A percentile compares a stretch with the other conserved stretches of the same genome.
These are phyloP conservation scores for Dorcus hopei DNA, from an alignment of 2,888 invertebrate species.

Conservation along the genomic window DNA sequence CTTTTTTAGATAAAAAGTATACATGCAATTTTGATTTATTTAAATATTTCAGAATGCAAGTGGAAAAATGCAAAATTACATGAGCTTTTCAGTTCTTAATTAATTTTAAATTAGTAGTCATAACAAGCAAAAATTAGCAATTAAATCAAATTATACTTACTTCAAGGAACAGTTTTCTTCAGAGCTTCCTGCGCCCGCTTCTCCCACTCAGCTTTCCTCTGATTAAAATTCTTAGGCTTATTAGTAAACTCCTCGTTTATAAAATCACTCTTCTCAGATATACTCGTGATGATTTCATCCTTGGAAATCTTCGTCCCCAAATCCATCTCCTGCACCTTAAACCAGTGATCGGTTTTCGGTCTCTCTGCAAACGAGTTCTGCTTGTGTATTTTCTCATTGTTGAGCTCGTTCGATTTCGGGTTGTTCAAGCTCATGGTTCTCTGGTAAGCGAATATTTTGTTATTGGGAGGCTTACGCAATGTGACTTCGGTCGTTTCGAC, in stretches of 20 bases:
- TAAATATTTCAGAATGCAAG: too few species aligned
- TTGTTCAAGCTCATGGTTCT: slow-evolving; percentile 38
- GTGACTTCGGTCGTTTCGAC: slow-evolving; percentile 37
- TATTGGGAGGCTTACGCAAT: slow-evolving; percentile 34
- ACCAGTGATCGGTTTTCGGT: slow-evolving; percentile 41
- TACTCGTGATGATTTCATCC: slow-evolving; percentile 30
- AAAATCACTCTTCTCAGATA: slow-evolving; percentile 32
- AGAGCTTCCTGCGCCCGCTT: slow-evolving; percentile 70
- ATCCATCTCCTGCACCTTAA: slow-evolving; percentile 17
- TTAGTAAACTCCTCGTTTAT: slow-evolving; percentile 45
- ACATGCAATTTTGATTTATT: too few species aligned
- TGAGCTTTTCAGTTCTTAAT: too few species aligned
- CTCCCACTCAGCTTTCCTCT: slow-evolving; percentile 76
- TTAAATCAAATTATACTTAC: slow-evolving; percentile 2
- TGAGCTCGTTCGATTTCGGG: slow-evolving; percentile 30
- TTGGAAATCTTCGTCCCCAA: slow-evolving; percentile 13
- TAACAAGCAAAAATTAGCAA: too few species aligned
- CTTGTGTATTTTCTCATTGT: slow-evolving; percentile 39
- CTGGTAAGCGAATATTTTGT: slow-evolving; percentile 22
- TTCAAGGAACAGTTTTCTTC: slow-evolving; percentile 51
- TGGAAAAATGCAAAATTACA: too few species aligned
- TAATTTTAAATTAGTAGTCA: too few species aligned
- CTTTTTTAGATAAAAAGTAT: too few species aligned
- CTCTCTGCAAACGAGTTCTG: slow-evolving; percentile 38
- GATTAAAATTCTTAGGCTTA: slow-evolving; percentile 70